Evolutionary conservation across 30 jellyfish, hydroid and myxozoan species (phyloP).

Genomic region (Aurelia sp.): DNA sequence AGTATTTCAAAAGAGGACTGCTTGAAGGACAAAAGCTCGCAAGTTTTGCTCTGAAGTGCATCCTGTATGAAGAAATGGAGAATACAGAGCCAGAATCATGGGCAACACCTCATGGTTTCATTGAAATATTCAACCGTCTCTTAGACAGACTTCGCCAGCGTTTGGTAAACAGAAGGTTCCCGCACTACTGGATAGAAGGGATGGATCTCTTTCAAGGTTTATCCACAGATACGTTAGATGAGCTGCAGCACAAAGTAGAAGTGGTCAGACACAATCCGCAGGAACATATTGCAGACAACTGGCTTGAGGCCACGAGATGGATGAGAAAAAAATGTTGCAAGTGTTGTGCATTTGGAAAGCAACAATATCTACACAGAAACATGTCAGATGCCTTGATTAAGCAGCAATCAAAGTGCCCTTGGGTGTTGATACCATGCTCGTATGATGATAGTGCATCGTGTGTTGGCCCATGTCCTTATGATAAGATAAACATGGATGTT

Average conservation of each 20-base stretch:
- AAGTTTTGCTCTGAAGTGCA: slow-evolving; percentile 40
- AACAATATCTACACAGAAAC: neutral
- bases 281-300: slow-evolving; percentile 49
- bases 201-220: neutral
- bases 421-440: neutral
- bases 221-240: neutral
- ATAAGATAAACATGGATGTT: slow-evolving; percentile 19
- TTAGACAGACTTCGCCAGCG: slow-evolving; percentile 1
- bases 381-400: neutral
- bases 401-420: neutral
- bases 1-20: slow-evolving; percentile 1
- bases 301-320: slow-evolving; percentile 58
- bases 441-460: slow-evolving; percentile 3
- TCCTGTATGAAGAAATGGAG: slow-evolving; percentile 39
- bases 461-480: slow-evolving; percentile 26
- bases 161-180: neutral
- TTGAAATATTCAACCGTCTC: neutral
- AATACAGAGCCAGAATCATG: slow-evolving; percentile 5
- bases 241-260: neutral
- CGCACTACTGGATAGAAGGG: slow-evolving; percentile 37
- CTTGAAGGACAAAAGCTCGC: slow-evolving; percentile 11
- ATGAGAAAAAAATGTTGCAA: slow-evolving; percentile 41
- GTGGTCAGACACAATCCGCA: slow-evolving; percentile 13
- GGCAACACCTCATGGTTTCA: slow-evolving; percentile 9
- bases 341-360: slow-evolving; percentile 19